These are phyloP conservation scores for Boulengeromyrus knoepffleri DNA, from an alignment of 2,113 vertebrate species.

Conservation along the genomic window DNA sequence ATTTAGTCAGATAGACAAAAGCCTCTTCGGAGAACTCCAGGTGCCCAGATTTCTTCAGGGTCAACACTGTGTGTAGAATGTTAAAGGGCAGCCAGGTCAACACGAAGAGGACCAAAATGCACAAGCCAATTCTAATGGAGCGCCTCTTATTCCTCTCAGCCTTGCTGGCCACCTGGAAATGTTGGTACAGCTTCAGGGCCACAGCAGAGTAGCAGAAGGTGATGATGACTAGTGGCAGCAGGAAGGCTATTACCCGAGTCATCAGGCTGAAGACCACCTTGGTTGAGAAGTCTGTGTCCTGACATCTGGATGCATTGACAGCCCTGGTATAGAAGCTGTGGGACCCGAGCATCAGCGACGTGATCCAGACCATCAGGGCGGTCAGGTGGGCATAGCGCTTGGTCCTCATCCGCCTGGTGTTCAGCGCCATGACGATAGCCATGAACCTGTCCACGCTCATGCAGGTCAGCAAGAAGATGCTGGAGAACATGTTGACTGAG, in stretches of 20 bases:
- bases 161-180: constrained; percentile 4
- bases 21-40: neutral
- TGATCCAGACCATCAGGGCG: constrained; percentile 9
- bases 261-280: neutral
- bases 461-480: constrained; percentile 27
- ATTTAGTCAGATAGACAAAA: neutral
- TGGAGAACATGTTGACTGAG: constrained; percentile 32
- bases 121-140: constrained; percentile 19
- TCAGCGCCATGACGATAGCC: constrained; percentile 21
- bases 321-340: constrained; percentile 11
- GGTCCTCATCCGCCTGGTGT: constrained; percentile 6
- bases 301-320: neutral
- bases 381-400: constrained; percentile 9
- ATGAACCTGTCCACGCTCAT: constrained; percentile 30
- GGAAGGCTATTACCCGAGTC: constrained; percentile 17
- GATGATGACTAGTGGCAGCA: constrained; percentile 20
- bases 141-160: neutral
- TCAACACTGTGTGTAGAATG: neutral
- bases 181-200: constrained; percentile 11
- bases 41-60: neutral
- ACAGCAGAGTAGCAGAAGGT: constrained; percentile 17
- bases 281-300: neutral
- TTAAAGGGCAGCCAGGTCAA: constrained; percentile 27
- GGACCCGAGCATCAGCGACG: neutral
- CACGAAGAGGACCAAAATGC: constrained; percentile 20